These are phyloP conservation scores for Drosophila biarmipes DNA, from an alignment of 1,140 invertebrate genomes.

Conservation along the genomic window DNA sequence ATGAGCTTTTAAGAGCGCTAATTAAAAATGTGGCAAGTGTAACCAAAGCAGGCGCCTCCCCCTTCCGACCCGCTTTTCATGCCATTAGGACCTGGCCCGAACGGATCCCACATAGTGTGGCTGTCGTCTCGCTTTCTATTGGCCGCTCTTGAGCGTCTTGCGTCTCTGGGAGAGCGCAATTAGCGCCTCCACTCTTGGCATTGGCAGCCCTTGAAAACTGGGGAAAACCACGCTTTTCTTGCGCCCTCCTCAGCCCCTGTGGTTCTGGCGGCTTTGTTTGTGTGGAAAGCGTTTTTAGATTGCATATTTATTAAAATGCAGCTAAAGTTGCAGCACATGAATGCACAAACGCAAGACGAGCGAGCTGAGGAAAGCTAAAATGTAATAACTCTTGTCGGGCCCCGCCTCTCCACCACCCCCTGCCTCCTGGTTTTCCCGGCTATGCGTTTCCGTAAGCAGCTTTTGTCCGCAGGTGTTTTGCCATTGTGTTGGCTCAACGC, in stretches of 20 bases:
- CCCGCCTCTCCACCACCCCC: conserved; percentile 20
- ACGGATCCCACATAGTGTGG: conserved; percentile 54
- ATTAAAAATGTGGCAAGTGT: conserved; percentile 80
- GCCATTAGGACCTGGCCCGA: conserved; percentile 51
- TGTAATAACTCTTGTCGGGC: conserved; percentile 79
- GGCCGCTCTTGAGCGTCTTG: conserved; percentile 35
- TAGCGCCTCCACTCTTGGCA: conserved; percentile 76
- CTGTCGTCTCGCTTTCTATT: conserved; percentile 67
- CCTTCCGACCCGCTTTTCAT: conserved; percentile 11
- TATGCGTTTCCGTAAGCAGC: conserved; percentile 73
- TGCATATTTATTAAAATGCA: conserved; percentile 83
- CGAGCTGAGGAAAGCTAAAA: conserved; percentile 62
- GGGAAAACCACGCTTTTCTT: conserved; percentile 1
- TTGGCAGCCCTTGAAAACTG: conserved; percentile 44
- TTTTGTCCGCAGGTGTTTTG: conserved; percentile 81
- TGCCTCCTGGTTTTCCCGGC: conserved; percentile 14
- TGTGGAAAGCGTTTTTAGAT: conserved; percentile 63
- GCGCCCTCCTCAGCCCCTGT: conserved; percentile 4
- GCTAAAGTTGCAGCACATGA: conserved; percentile 47
- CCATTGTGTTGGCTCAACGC: conserved; percentile 77
- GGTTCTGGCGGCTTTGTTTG: conserved; percentile 61
- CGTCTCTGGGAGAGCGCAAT: conserved; percentile 55
- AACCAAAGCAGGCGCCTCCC: conserved; percentile 42
- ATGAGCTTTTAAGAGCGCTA: conserved; percentile 80
- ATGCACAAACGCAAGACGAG: conserved; percentile 44